Conservation (phyloP, 2,888 invertebrate species). For the Nephrotoma appendiculata region DNA sequence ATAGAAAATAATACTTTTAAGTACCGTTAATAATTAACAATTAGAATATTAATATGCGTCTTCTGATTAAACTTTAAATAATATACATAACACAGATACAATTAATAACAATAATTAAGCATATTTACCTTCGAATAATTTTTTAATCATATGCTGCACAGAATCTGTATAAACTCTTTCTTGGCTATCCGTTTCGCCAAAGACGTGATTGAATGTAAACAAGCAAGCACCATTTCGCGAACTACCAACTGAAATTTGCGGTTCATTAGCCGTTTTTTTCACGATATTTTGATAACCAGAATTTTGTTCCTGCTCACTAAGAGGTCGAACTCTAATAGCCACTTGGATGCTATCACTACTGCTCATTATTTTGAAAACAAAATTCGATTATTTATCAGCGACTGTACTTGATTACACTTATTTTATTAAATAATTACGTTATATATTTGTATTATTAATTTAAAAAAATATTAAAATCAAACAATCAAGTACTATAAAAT, state of each 20-base stretch:
- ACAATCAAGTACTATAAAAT: too few species aligned
- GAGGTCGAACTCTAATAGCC: slow-evolving; percentile 67
- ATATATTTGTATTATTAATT: too few species aligned
- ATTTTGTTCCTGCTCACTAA: slow-evolving; percentile 54
- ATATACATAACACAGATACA: too few species aligned
- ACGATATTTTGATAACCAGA: slow-evolving; percentile 64
- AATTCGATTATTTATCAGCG: too few species aligned
- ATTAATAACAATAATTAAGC: background rate
- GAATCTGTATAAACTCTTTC: slow-evolving; percentile 57
- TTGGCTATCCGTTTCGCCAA: slow-evolving; percentile 51
- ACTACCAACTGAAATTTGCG: slow-evolving; percentile 48
- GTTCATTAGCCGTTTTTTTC: slow-evolving; percentile 44
- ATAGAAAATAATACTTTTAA: too few species aligned
- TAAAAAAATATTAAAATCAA: too few species aligned
- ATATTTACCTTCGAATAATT: slow-evolving; percentile 58
- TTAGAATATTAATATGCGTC: background rate
- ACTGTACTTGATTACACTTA: too few species aligned
- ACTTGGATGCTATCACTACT: slow-evolving; percentile 37
- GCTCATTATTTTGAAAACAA: background rate
- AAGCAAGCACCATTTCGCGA: slow-evolving; percentile 17
- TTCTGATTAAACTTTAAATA: background rate
- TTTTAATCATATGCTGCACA: slow-evolving; percentile 53
- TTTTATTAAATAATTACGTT: too few species aligned
- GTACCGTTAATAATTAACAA: too few species aligned
- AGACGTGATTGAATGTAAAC: slow-evolving; percentile 77